Percentiles rank a stretch among this genome's conserved stretches.
phyloP scores from a whole-genome alignment of 2,888 invertebrate genomes.

The Beris chalybata region DNA sequence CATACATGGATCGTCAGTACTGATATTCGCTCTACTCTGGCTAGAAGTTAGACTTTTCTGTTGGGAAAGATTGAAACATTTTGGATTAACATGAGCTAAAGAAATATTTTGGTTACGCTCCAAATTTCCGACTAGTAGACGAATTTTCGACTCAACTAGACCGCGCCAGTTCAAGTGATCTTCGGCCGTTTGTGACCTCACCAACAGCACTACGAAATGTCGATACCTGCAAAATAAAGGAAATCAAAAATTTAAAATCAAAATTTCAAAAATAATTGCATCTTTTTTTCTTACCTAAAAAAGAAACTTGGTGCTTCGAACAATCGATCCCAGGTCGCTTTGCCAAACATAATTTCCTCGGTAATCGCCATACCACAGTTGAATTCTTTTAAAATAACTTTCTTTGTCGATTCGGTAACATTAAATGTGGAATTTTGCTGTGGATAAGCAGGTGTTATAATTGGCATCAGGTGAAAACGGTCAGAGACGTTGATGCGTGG shows the following conservation, averaged over 20 bases:
- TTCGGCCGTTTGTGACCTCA: slow-evolving; percentile 75
- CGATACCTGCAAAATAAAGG: slow-evolving; percentile 68
- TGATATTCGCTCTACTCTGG: neutral
- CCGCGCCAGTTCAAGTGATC: slow-evolving; percentile 97
- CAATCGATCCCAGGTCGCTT: slow-evolving; percentile 84
- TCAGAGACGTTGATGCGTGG: slow-evolving; percentile 90
- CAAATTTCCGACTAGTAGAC: slow-evolving; percentile 85
- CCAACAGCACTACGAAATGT: slow-evolving; percentile 92
- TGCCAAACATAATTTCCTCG: slow-evolving; percentile 86
- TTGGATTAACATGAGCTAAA: slow-evolving; percentile 94
- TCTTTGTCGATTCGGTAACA: slow-evolving; percentile 88
- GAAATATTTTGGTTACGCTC: slow-evolving; percentile 91
- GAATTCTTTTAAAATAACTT: slow-evolving; percentile 92
- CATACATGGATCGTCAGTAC: slow-evolving; percentile 36
- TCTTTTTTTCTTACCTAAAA: slow-evolving; percentile 56
- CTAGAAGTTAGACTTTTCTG: slow-evolving; percentile 52
- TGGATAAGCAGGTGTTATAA: slow-evolving; percentile 98
- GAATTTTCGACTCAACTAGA: slow-evolving; percentile 92
- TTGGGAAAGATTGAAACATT: slow-evolving; percentile 65
- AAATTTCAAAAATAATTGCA: neutral
- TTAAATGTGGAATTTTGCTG: slow-evolving; percentile 99
- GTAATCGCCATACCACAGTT: slow-evolving; percentile 73
- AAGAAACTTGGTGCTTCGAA: slow-evolving; percentile 96
- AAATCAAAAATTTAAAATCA: slow-evolving; percentile 45
- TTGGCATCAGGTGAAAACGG: slow-evolving; percentile 98